Percentiles rank a stretch among this genome's conserved stretches.
Conservation (phyloP, 2,113 vertebrate species). For the Corydoras maculifer region DNA sequence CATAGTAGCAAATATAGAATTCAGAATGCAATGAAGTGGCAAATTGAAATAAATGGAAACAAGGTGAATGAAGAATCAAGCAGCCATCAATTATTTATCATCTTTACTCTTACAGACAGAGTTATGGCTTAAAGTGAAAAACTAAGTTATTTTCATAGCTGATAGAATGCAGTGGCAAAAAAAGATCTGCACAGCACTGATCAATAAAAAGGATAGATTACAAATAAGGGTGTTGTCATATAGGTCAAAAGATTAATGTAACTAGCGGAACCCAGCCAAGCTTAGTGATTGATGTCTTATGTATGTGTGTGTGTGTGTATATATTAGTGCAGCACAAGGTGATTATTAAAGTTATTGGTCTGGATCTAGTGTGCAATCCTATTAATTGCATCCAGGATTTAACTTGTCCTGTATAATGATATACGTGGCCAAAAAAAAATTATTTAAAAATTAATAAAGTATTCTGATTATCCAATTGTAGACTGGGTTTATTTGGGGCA, state of each 20-base stretch:
- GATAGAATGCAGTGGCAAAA: not conserved
- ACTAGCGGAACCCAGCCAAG: not conserved
- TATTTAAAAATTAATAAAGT: too few relatives aligned
- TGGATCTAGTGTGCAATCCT: too few relatives aligned
- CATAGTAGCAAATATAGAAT: slow-evolving; percentile 5
- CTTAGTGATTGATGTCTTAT: not conserved
- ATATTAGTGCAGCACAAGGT: not conserved
- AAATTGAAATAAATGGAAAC: slow-evolving; percentile 27
- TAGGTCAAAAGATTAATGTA: slow-evolving; percentile 8
- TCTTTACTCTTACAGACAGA: not conserved
- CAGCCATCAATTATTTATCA: slow-evolving; percentile 3
- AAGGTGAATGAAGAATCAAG: slow-evolving; percentile 6
- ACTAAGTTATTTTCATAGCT: not conserved
- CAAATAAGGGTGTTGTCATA: not conserved
- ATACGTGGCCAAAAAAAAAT: too few relatives aligned
- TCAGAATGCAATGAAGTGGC: not conserved
- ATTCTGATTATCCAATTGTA: too few relatives aligned
- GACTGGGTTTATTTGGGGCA: too few relatives aligned
- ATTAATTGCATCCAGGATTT: too few relatives aligned
- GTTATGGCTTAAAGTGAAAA: not conserved
- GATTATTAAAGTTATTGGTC: too few relatives aligned
- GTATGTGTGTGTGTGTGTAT: not conserved
- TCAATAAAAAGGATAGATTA: not conserved
- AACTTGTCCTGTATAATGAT: too few relatives aligned
- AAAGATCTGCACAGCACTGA: not conserved